phyloP scores from a whole-genome alignment of 2,113 vertebrate genomes.

The Ivindomyrus marchei region DNA sequence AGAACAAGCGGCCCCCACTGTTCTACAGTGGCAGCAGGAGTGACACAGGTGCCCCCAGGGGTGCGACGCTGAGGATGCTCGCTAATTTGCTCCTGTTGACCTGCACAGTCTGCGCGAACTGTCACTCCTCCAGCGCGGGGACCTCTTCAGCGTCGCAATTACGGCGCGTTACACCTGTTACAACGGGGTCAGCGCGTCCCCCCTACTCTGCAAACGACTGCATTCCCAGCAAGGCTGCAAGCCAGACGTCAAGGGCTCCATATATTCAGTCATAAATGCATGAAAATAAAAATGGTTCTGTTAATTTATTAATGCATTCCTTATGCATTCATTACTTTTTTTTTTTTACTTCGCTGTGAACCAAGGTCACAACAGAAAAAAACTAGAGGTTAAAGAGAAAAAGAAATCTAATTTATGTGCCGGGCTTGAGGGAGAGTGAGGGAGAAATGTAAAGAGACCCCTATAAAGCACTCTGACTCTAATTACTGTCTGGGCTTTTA shows the following conservation, averaged over 20 bases:
- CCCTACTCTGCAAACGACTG: not conserved
- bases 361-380: slow-evolving; percentile 23
- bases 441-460: not conserved
- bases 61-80: not conserved
- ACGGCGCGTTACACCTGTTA: not conserved
- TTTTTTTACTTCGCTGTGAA: slow-evolving; percentile 14
- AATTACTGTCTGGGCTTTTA: slow-evolving; percentile 19
- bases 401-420: slow-evolving; percentile 24
- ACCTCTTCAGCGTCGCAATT: not conserved
- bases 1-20: not conserved
- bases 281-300: not conserved
- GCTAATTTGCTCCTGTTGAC: slow-evolving; percentile 2
- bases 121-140: not conserved
- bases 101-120: not conserved
- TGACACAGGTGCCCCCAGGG: not conserved
- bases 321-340: slow-evolving; percentile 10
- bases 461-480: slow-evolving; percentile 17
- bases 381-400: slow-evolving; percentile 10
- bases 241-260: not conserved
- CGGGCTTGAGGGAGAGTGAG: not conserved
- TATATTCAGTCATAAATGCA: slow-evolving; percentile 16
- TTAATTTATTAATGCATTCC: slow-evolving; percentile 25
- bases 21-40: not conserved
- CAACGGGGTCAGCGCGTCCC: not conserved
- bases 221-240: not conserved